phyloP scores from a whole-genome alignment of 2,797 vertebrate genomes.

The Chelonia mydas region DNA sequence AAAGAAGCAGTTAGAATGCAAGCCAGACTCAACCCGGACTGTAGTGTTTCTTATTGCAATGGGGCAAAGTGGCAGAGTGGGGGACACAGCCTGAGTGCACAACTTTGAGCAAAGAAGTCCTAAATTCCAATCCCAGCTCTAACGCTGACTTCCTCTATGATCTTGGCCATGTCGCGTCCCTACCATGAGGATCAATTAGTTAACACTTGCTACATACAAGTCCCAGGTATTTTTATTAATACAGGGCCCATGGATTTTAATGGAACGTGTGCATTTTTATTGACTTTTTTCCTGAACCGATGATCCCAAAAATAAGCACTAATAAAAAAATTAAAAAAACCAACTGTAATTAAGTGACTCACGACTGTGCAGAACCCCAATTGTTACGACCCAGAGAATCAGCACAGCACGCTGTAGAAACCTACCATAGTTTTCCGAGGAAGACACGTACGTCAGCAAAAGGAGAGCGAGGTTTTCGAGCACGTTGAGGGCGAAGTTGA shows the following conservation, averaged over 20 bases:
- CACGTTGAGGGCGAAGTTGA: constrained; percentile 84
- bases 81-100: accelerated
- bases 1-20: accelerated
- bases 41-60: background rate
- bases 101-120: background rate
- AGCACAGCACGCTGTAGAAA: background rate
- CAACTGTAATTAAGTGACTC: too few relatives aligned
- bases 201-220: background rate
- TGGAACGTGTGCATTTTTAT: accelerated
- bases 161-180: background rate
- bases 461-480: constrained; percentile 89
- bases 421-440: constrained; percentile 90
- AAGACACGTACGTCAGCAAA: constrained; percentile 94
- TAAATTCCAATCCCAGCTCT: accelerated
- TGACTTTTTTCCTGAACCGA: accelerated
- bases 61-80: accelerated
- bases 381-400: accelerated
- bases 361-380: accelerated
- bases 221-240: background rate
- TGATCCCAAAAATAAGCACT: accelerated
- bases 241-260: accelerated
- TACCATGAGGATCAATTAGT: background rate
- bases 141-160: accelerated
- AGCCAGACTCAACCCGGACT: accelerated
- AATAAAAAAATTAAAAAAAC: too few relatives aligned